Evolutionary conservation across 2,888 invertebrate genomes (phyloP), one percentile per base, ranked within the genome.

Genomic region (Carabus problematicus): DNA sequence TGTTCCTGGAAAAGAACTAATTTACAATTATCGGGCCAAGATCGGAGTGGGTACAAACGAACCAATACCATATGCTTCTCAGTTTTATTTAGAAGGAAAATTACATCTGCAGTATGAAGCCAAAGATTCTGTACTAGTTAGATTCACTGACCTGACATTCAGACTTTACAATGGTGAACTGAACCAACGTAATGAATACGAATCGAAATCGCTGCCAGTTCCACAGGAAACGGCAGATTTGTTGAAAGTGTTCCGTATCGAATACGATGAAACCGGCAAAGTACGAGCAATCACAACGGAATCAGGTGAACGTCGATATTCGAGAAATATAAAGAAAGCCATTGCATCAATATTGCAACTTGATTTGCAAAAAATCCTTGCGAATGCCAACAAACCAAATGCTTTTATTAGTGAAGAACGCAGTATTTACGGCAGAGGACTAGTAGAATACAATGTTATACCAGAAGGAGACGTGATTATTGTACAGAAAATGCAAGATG

Each of bases 331-430:
- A 56, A 84, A 84, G 71, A 77, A 79, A 64, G 80, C 80, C 1
- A 77, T 84, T 16, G 81, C 79, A 0, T 78, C 80, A n/a, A 76
- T 81, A 72, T 71, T 84, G 43, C 82, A 83, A 71, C 47, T 84
- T 58, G 81, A 83, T 52, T 70, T 77, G 56, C 58, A 70, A 11
- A 73, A 75, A 7, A 62, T 80, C 1, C 66, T 76, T 7, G 69
- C 76, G 1, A 70, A 72, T 1, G 64, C 73, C 0, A 72, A 74
- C 7, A 74, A 72, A 56, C 72, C 77, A 1, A 77, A 77, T 12
- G 76, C 75, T 49, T 82, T 80, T 72, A 49, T 75, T 4, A 72
- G 75, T 3, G 71, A 74, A 12, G 81, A 83, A 79, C 79, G 78
- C 55, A 80, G 79, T 58, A 77, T 82, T 60, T 79, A 81, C 52